phyloP scores from a whole-genome alignment of 2,113 vertebrate species.

The Microtus montanus region DNA sequence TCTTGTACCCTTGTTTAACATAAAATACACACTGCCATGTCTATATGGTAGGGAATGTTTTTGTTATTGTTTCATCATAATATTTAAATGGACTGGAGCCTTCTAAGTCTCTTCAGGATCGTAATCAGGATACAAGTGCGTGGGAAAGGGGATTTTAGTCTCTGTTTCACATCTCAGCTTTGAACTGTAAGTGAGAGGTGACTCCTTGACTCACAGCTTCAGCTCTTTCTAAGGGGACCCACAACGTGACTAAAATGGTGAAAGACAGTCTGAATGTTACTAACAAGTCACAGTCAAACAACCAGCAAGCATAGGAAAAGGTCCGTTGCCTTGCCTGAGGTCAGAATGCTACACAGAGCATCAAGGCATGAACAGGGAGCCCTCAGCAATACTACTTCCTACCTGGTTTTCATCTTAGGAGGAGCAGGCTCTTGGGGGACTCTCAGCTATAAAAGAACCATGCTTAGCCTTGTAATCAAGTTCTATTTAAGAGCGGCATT shows the following conservation, averaged over 20 bases:
- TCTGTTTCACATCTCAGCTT: neutral
- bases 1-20: neutral
- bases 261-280: neutral
- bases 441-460: slow-evolving; percentile 23
- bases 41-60: neutral
- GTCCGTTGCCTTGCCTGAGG: neutral
- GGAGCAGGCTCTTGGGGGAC: neutral
- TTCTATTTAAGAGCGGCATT: neutral
- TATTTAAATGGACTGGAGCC: neutral
- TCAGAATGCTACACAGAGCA: neutral
- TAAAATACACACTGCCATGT: neutral
- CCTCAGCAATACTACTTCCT: neutral
- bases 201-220: slow-evolving; percentile 6
- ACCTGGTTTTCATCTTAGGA: neutral
- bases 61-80: neutral
- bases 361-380: neutral
- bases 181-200: neutral
- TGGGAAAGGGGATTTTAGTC: neutral
- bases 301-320: neutral
- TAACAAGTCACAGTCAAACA: neutral
- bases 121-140: neutral
- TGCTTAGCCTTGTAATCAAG: slow-evolving; percentile 16
- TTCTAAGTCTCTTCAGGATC: slow-evolving; percentile 15
- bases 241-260: slow-evolving; percentile 4
- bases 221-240: slow-evolving; percentile 25